Percentiles rank a stretch among this genome's conserved stretches.
Evolutionary conservation across 2,888 invertebrate species (phyloP).

Genomic region (Sphaeridia pumilis): DNA sequence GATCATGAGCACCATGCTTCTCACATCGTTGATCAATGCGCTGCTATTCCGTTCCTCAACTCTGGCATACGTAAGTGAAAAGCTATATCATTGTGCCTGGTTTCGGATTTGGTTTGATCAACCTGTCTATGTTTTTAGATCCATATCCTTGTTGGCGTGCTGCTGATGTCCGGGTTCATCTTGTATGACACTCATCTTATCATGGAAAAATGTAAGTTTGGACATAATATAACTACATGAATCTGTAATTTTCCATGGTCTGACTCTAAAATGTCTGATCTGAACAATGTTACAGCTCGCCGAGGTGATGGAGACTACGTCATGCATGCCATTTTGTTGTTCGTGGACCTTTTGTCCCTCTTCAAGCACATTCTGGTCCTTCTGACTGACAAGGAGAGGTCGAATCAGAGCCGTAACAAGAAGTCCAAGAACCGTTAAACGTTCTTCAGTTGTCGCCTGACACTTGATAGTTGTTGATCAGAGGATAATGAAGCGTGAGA

Average conservation of each 20-base stretch:
- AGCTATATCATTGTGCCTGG: neutral
- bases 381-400: slow-evolving; percentile 63
- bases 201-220: slow-evolving; percentile 63
- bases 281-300: slow-evolving; percentile 12
- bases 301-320: slow-evolving; percentile 18
- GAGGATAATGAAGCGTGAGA: too few species aligned
- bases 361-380: slow-evolving; percentile 86
- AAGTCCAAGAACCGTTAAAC: slow-evolving; percentile 21
- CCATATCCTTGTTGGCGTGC: slow-evolving; percentile 75
- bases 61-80: slow-evolving; percentile 56
- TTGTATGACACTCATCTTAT: slow-evolving; percentile 96
- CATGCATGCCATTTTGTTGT: slow-evolving; percentile 79
- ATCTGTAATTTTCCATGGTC: neutral
- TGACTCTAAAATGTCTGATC: neutral
- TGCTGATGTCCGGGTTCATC: slow-evolving; percentile 88
- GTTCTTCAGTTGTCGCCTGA: too few species aligned
- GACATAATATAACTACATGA: too few species aligned
- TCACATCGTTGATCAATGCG: slow-evolving; percentile 68
- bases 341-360: slow-evolving; percentile 87
- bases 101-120: too few species aligned
- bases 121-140: too few species aligned
- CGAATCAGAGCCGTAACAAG: slow-evolving; percentile 18
- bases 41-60: slow-evolving; percentile 72
- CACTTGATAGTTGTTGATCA: too few species aligned
- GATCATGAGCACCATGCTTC: slow-evolving; percentile 61